Base-by-base conservation (phyloP, 2,797 vertebrate species). In the Chiroxiphia lanceolata region DNA sequence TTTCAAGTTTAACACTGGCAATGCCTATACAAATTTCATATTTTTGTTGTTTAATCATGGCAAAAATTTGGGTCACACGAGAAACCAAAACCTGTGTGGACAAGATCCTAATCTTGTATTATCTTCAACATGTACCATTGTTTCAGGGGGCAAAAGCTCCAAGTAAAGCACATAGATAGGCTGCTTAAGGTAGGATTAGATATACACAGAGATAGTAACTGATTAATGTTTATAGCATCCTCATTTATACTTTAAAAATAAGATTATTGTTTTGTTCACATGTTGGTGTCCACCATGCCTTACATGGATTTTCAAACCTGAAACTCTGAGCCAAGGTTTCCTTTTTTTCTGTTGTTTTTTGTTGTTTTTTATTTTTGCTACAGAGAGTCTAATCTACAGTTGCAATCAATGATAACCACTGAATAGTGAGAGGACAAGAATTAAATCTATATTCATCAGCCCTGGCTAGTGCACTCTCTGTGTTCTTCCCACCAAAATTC, bases 331-430 rank as follows among this genome's bases (percentile, higher is more conserved):
- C 40, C 15, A 71, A 51, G 27, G 1, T 89, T 87, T 63, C 31
- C 18, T 67, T 7, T 12, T 9, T 27, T 53, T 13, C 44, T 75
- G 22, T 13, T 47, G 10, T 48, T 27, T 15, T 25, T 48, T 48
- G 22, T 25, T 48, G n/a, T 13, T 27, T 50, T 51, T 51, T 27
- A 17, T 26, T 27, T 76, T 51, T 76, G 53, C 94, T 98, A 56
- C 96, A 96, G 34, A 97, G 98, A 45, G 70, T 90, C 89, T 98
- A 97, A 14, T 98, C 97, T 96, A 98, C 98, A 36, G 98, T 98
- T 63, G 98, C 97, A 85, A 98, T 95, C 72, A 98, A 93, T 92
- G 98, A 99, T 1, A 98, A 98, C 44, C 83, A 90, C 96, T 98
- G 96, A 69, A 98, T 93, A 17, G 31, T 59, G 19, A 71, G 83